Conservation (phyloP, 2,797 vertebrate genomes). For the Poeciliopsis infans region DNA sequence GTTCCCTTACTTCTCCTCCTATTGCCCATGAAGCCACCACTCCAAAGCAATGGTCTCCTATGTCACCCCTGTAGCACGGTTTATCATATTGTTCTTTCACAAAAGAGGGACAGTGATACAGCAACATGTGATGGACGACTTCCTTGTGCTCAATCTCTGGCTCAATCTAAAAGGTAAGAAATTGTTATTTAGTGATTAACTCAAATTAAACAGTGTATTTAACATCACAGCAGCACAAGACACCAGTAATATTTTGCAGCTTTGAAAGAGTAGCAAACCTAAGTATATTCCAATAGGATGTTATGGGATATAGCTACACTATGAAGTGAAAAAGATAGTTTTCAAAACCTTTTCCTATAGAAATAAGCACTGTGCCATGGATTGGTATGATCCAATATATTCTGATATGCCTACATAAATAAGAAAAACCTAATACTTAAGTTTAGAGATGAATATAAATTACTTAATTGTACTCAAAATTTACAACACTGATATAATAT, state of each 20-base stretch:
- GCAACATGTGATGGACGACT: slow-evolving; percentile 74
- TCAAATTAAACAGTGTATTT: not conserved
- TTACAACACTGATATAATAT: not conserved
- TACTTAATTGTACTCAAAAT: not conserved
- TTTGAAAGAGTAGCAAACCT: not conserved
- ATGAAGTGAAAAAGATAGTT: not conserved
- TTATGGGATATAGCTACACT: not conserved
- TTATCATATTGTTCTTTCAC: slow-evolving; percentile 37
- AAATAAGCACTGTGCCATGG: not conserved
- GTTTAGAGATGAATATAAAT: not conserved
- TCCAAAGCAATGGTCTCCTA: slow-evolving; percentile 26
- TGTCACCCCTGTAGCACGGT: slow-evolving; percentile 34
- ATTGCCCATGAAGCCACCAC: slow-evolving; percentile 70
- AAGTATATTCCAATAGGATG: not conserved
- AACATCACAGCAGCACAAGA: not conserved
- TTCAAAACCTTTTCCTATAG: not conserved
- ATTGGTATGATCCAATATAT: not conserved
- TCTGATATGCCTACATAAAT: not conserved
- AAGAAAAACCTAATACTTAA: not conserved
- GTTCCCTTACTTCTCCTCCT: slow-evolving; percentile 73
- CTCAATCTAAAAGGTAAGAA: slow-evolving; percentile 63
- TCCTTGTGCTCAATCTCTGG: slow-evolving; percentile 65
- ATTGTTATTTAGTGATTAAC: too few species aligned
- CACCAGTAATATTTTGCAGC: not conserved
- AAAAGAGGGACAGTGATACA: slow-evolving; percentile 67